Evolutionary conservation across 2,888 invertebrate species (phyloP), one percentile per base, ranked within the genome.

Genomic region (Oxystoma pomonae): DNA sequence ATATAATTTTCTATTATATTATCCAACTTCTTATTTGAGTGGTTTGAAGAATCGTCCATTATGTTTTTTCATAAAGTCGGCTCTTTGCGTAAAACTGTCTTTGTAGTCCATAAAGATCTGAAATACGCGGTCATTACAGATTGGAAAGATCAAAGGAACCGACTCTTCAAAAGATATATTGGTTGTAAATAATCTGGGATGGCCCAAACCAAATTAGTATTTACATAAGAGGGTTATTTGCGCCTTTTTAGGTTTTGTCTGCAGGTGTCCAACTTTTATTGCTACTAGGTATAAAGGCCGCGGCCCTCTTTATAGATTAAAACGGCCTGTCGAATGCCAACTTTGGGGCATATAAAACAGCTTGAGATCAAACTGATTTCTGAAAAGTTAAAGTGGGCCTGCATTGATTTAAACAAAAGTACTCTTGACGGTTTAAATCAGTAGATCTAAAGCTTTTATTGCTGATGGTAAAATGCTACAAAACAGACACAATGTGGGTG

Each of bases 141-240:
- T 22, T 35, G 21, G 1, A 51, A 50, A 60, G 20, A 60, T 75
- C 75, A 76, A 77, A 77, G 76, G 70, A 62, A 73, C 77, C 77
- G 76, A 73, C 69, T 67, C 67, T 66, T 35, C 35, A 67, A 69
- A 71, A 74, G 75, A 76, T 73, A 74, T 75, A 76, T 75, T 74
- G 74, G 74, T 74, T 74, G 68, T 74, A 75, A 75, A 75, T 75
- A 73, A 72, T 67, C 71, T 69, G 68, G 68, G 72, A 71, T 68
- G 71, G 73, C 55, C 55, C 50, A 50, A 57, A 55, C 60, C 60
- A 63, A 60, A 63, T 63, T 63, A 60, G 19, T 63, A 60, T 63
- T 63, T 63, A 63, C 60, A 60, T 63, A 63, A 63, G 59, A 63
- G 56, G 55, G 50, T 59, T 53, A 60, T 60, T 63, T 60, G 63